Conservation (phyloP, 2,888 invertebrate species). For the Pammene fasciana region DNA sequence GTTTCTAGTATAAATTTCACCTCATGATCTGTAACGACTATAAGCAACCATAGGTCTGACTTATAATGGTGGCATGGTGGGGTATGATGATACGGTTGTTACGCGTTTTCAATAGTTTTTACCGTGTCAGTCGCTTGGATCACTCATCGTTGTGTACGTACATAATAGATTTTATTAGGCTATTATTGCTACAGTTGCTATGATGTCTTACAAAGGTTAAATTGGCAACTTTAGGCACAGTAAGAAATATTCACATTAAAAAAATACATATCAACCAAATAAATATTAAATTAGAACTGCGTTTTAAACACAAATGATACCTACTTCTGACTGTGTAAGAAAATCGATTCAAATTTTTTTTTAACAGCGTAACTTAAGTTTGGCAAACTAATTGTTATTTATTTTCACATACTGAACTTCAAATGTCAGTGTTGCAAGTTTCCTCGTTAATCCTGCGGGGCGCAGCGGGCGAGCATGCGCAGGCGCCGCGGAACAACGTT, state of each 20-base stretch:
- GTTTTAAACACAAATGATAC: no score
- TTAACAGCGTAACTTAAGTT: no score
- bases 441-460: conserved; percentile 42
- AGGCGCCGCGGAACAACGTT: conserved; percentile 77
- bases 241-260: no score
- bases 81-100: no score
- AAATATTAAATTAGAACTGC: no score
- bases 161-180: conserved; percentile 25
- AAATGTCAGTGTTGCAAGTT: conserved; percentile 37
- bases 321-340: no score
- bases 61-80: neutral
- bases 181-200: conserved; percentile 2
- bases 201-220: neutral
- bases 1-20: neutral
- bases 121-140: conserved; percentile 26
- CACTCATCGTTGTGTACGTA: conserved; percentile 26
- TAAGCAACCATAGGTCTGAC: neutral
- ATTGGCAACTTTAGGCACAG: no score
- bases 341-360: no score
- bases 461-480: conserved; percentile 74
- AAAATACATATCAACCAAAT: no score
- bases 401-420: conserved; percentile 2
- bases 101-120: neutral
- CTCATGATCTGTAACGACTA: neutral
- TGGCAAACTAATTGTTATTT: no score